phyloP scores from a whole-genome alignment of 2,113 vertebrate genomes.

The Cryptomyrus ogoouensis region DNA sequence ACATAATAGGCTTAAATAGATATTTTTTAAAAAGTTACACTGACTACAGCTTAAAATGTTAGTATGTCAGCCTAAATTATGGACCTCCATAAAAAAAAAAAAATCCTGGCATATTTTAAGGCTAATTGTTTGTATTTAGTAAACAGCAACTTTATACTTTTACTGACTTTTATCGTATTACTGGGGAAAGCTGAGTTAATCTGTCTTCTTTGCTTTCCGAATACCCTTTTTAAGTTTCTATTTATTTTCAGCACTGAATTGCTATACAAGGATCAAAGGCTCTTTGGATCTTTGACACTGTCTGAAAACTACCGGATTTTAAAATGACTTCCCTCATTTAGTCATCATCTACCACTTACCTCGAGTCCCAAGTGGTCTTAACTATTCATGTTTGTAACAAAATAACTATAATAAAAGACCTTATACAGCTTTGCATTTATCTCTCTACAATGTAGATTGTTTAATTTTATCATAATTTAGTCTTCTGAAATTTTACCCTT shows the following conservation, averaged over 20 bases:
- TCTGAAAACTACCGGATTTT: background rate
- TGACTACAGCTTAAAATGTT: background rate
- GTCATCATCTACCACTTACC: background rate
- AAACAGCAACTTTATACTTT: background rate
- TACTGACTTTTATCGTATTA: background rate
- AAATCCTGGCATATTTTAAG: background rate
- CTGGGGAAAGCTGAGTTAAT: background rate
- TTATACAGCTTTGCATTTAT: background rate
- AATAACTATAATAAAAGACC: background rate
- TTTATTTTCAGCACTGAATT: background rate
- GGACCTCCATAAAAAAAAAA: background rate
- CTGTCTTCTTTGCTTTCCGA: background rate
- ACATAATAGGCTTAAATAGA: background rate
- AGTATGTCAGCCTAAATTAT: background rate
- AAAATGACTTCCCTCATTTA: background rate
- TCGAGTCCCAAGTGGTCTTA: background rate
- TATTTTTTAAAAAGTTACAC: background rate
- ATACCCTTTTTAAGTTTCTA: background rate
- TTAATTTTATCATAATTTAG: background rate
- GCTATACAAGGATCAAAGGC: background rate
- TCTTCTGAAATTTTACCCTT: background rate
- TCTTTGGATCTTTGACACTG: background rate
- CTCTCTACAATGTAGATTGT: background rate
- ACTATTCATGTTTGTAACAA: background rate
- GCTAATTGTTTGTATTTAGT: background rate